Evolutionary conservation across 2,888 invertebrate species (phyloP).

Genomic region (Drosophila infuscata): DNA sequence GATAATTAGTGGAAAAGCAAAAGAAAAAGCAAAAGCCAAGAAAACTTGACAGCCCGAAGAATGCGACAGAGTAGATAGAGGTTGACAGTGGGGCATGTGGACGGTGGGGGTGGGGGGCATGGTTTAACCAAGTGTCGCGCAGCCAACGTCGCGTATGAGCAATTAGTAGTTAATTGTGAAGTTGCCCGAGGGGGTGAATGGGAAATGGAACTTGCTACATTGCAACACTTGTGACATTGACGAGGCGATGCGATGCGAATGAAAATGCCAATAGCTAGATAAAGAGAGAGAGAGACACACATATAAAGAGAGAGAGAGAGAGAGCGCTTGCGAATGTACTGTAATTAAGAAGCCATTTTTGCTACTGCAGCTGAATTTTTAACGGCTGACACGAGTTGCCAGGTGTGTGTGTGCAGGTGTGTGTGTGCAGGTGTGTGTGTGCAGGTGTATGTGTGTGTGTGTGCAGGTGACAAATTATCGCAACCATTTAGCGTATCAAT

Average conservation of each 20-base stretch:
- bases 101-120: not conserved
- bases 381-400: slow-evolving; percentile 47
- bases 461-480: slow-evolving; percentile 62
- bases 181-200: slow-evolving; percentile 61
- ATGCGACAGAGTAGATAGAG: not conserved
- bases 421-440: not conserved
- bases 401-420: not conserved
- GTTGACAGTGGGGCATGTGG: not conserved
- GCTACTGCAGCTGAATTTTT: slow-evolving; percentile 74
- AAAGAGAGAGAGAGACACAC: not conserved
- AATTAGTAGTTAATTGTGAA: slow-evolving; percentile 80
- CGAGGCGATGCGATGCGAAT: slow-evolving; percentile 44
- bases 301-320: not conserved
- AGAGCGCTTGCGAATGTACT: slow-evolving; percentile 44
- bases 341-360: slow-evolving; percentile 80
- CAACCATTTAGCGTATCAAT: slow-evolving; percentile 77
- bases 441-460: slow-evolving; percentile 1
- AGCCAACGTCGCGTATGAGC: slow-evolving; percentile 78
- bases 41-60: slow-evolving; percentile 14
- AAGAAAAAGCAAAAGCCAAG: slow-evolving; percentile 49
- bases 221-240: slow-evolving; percentile 77
- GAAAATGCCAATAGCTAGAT: slow-evolving; percentile 43
- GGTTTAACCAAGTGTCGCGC: slow-evolving; percentile 44
- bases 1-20: slow-evolving; percentile 72
- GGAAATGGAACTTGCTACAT: slow-evolving; percentile 53